These are phyloP conservation scores for Dynastes tityus DNA, from an alignment of 2,888 invertebrate genomes.

Conservation along the genomic window DNA sequence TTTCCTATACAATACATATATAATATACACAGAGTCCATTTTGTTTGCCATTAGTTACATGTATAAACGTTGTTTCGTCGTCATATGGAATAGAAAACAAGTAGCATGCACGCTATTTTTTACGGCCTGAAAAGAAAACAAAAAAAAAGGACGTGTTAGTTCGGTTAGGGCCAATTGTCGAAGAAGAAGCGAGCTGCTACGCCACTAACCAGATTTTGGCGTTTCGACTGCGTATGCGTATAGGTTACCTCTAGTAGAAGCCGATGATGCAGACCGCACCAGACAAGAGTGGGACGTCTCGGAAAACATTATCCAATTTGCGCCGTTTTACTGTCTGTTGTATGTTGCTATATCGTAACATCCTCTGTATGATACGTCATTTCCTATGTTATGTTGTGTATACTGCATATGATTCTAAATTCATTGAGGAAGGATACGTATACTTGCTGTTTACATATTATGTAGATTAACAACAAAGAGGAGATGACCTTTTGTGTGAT, in stretches of 20 bases:
- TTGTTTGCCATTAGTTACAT: constrained; percentile 5
- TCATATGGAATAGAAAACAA: no score
- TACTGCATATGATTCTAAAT: constrained; percentile 8
- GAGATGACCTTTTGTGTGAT: neutral
- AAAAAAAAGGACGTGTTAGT: neutral
- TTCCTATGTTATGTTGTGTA: constrained; percentile 7
- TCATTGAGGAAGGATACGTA: constrained; percentile 15
- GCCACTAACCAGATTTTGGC: neutral
- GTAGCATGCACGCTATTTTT: no score
- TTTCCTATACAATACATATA: constrained; percentile 5
- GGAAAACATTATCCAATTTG: constrained; percentile 29
- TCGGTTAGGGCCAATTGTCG: neutral
- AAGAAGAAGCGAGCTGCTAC: neutral
- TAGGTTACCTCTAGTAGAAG: neutral
- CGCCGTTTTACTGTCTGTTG: constrained; percentile 26
- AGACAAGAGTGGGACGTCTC: constrained; percentile 19
- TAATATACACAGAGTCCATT: neutral
- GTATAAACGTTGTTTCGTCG: neutral
- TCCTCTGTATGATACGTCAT: constrained; percentile 26
- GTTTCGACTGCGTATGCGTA: neutral
- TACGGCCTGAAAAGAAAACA: neutral
- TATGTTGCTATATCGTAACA: constrained; percentile 19
- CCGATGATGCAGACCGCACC: neutral
- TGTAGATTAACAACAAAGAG: neutral
- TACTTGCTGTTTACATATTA: neutral